Base-by-base conservation (phyloP, 2,113 vertebrate species). In the Cathartes aura region DNA sequence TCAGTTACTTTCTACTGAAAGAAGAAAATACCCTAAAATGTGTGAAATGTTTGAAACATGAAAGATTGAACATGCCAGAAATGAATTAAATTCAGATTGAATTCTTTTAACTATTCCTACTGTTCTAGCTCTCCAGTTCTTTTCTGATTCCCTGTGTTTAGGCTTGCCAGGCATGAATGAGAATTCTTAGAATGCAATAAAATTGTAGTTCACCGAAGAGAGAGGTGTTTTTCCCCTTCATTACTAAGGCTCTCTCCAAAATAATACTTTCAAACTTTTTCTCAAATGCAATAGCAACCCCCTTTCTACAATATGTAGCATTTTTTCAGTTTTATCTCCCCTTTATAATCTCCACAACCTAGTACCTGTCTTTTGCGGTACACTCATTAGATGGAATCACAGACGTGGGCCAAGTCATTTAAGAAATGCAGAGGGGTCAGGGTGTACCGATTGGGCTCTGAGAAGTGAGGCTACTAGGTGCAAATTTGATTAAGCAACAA, bases 371-470 rank as follows among this genome's bases (percentile, higher is more conserved):
- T 83, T 79, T 43, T 26, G 12, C 5, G 2, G 18, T n/a, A 16
- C 4, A 19, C 12, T 60, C 3, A 20, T 48, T 76, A 75, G 22
- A 34, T 55, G 22, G 12, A 84, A 55, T 48, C 12, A 22, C 36
- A 70, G 56, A 72, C 13, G 45, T 8, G 5, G 76, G 50, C 20
- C 23, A 68, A 47, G 11, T 60, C 14, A 58, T 76, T 89, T 43
- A 68, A 36, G 62, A 73, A 92, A 48, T 26, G 5, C 34, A 80
- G 48, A 15, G 5, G 5, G 1, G 1, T 89, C 30, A 56, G 23
- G 40, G 34, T 20, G 23, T 26, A 64, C 4, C 11, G 21, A 6
- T 0, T 36, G 30, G 8, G 5, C 13, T 72, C 2, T 3, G 16
- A 85, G 34, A 79, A 72, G 6, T 13, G 20, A 32, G 7, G 13